Evolutionary conservation across 2,888 invertebrate genomes (phyloP).

Genomic region (Epirrita christyi): DNA sequence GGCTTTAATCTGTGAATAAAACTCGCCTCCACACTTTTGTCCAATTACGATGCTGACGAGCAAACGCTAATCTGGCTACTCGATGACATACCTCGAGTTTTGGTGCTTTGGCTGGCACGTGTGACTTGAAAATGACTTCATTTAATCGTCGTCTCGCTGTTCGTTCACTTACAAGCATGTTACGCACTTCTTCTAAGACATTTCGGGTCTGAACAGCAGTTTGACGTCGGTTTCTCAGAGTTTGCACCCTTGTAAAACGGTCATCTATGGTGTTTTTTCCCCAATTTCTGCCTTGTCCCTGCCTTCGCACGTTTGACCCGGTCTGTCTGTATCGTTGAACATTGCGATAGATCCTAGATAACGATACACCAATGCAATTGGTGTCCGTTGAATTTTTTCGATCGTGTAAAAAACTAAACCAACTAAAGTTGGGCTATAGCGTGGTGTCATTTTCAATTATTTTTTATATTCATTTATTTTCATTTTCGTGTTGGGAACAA

Average conservation of each 20-base stretch:
- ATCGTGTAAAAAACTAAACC: too few species aligned
- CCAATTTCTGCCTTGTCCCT: not conserved
- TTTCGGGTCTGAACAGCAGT: not conserved
- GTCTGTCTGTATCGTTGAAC: conserved; percentile 3
- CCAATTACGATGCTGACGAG: conserved; percentile 14
- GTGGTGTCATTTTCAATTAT: too few species aligned
- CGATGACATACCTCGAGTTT: conserved; percentile 17
- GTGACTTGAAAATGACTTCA: conserved; percentile 4
- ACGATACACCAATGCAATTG: too few species aligned
- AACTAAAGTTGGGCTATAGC: too few species aligned
- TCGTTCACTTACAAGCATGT: not conserved
- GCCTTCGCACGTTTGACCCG: not conserved
- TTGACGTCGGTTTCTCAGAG: conserved; percentile 1
- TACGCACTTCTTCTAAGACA: not conserved
- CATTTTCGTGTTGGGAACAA: too few species aligned
- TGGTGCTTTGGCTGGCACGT: conserved; percentile 5
- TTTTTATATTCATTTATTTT: too few species aligned
- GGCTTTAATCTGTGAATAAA: too few species aligned
- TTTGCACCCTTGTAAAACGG: not conserved
- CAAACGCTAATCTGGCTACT: conserved; percentile 15
- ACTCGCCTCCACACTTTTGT: too few species aligned
- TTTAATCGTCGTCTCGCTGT: conserved; percentile 9
- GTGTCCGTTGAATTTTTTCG: too few species aligned
- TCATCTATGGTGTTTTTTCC: not conserved
- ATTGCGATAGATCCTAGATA: not conserved